Conservation (phyloP, 1,140 invertebrate genomes). For the Rhyzopertha dominica region DNA sequence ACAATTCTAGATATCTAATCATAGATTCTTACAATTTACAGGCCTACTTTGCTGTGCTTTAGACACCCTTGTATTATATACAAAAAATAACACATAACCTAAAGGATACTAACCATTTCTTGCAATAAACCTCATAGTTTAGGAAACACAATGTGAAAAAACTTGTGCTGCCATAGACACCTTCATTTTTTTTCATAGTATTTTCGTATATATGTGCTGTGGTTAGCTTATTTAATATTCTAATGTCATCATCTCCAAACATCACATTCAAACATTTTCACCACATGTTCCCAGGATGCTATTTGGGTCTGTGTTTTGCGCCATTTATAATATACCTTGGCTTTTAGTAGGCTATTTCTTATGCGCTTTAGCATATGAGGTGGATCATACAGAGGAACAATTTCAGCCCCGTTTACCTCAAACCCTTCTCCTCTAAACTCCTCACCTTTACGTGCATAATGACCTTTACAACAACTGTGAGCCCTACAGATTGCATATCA, state of each 20-base stretch:
- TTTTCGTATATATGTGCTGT: conserved; percentile 10
- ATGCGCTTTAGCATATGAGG: conserved; percentile 13
- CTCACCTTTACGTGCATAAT: not conserved
- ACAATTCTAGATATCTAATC: not conserved
- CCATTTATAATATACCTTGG: not conserved
- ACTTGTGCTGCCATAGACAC: conserved; percentile 16
- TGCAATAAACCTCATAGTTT: conserved; percentile 5
- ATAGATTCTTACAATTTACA: too few relatives aligned
- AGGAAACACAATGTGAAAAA: conserved; percentile 9
- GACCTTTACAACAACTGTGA: too few relatives aligned
- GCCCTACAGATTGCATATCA: too few relatives aligned
- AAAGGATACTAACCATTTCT: conserved; percentile 9
- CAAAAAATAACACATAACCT: too few relatives aligned
- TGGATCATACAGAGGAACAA: conserved; percentile 11
- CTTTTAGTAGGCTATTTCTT: conserved; percentile 9
- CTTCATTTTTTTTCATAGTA: conserved; percentile 22
- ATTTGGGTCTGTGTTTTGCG: not conserved
- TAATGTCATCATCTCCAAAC: too few relatives aligned
- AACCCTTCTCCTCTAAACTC: not conserved
- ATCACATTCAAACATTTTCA: too few relatives aligned
- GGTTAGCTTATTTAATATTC: conserved; percentile 16
- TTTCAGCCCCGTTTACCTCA: conserved; percentile 6
- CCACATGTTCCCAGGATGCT: conserved; percentile 6
- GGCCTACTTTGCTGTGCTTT: too few relatives aligned
- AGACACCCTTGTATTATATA: too few relatives aligned